Evolutionary conservation across 2,888 invertebrate genomes (phyloP), one percentile per base, ranked within the genome.

Genomic region (Apodemia duryi): DNA sequence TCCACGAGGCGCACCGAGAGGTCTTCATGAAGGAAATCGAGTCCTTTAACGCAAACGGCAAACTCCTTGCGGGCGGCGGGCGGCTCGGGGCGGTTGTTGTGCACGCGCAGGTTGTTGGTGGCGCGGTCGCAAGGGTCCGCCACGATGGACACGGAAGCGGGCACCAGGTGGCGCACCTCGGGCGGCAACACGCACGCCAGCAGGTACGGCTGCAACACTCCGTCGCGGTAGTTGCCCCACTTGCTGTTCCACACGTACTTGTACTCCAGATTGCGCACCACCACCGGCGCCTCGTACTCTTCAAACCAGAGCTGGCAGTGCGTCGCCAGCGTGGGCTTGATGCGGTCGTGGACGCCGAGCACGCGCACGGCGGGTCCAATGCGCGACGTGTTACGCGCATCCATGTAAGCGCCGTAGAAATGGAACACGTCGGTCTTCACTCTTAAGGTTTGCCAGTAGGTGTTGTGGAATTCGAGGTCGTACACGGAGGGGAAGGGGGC

Each of bases 191-290:
- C 96, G 85, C 98, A 98, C 29, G 97, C 97, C 71, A 97, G 95
- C 73, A 98, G 92, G 83, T 97, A 98, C 0, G 98, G 98, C 87
- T 98, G 98, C 82, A 97, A 96, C 71, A 97, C 96, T 64, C 96
- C 96, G 84, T 97, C 96, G 80, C 96, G 96, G 88, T 97, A 97
- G 87, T 98, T 98, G 67, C 98, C 98, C 98, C 98, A 98, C 85
- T 97, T 97, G 75, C 95, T 95, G 84, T 97, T 96, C 98, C 98
- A 98, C 74, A 98, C 96, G 84, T 98, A 98, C 83, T 97, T 97
- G 90, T 98, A 98, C 85, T 97, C 97, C 74, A 97, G 94, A 29
- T 95, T 95, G 80, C 96, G 95, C 21, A 96, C 95, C 38, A 97
- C 94, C 41, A 95, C 95, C 0, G 97, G 97, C 75, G 96, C 96